Percentiles rank a stretch among this genome's conserved stretches.
Evolutionary conservation across 2,888 invertebrate species (phyloP).

Genomic region (Caenorhabditis japonica): DNA sequence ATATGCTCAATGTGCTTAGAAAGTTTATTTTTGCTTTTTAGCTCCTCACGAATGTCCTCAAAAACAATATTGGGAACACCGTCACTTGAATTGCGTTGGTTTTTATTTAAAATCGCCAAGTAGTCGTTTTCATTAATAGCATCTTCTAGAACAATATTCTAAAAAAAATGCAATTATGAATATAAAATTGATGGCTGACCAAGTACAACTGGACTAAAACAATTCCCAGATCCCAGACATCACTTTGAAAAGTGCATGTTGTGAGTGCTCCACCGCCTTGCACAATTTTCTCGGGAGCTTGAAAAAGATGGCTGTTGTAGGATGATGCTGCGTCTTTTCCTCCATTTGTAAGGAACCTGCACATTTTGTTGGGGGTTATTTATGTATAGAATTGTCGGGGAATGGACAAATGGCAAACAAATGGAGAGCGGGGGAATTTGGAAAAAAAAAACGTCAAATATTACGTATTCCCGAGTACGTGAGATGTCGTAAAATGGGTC

Average conservation of each 20-base stretch:
- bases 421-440: no score
- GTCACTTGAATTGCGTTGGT: background rate
- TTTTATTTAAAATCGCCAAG: conserved; percentile 23
- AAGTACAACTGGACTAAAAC: conserved; percentile 85
- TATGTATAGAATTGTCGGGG: no score
- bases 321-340: conserved; percentile 21
- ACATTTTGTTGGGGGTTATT: no score
- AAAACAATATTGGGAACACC: no score
- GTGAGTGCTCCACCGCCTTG: background rate
- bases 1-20: no score
- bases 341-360: conserved; percentile 25
- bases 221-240: conserved; percentile 95
- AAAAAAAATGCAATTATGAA: background rate
- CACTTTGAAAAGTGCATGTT: conserved; percentile 81
- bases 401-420: no score
- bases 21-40: no score
- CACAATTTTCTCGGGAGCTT: conserved; percentile 10
- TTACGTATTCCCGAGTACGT: no score
- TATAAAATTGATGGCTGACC: conserved; percentile 76
- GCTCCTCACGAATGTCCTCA: conserved; percentile 7
- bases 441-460: no score
- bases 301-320: conserved; percentile 5
- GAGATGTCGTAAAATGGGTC: no score
- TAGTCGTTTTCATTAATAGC: conserved; percentile 17
- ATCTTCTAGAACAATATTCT: conserved; percentile 6